Conservation (phyloP, 2,797 vertebrate genomes). For the Antennarius maculatus region DNA sequence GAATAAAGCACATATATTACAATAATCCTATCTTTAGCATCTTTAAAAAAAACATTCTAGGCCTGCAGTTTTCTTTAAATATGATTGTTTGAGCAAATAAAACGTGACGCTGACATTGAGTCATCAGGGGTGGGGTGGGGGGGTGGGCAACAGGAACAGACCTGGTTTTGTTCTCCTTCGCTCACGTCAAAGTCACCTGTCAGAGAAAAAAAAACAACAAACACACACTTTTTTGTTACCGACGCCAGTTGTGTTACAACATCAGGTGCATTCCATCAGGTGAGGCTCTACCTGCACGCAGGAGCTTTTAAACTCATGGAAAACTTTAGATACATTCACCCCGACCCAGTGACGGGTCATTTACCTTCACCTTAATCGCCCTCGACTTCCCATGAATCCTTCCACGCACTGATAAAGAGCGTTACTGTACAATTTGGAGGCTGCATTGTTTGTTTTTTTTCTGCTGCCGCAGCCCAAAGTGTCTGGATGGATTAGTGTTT, state of each 20-base stretch:
- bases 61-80: slow-evolving; percentile 1
- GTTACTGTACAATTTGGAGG: slow-evolving; percentile 38
- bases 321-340: background rate
- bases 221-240: slow-evolving; percentile 4
- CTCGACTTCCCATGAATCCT: slow-evolving; percentile 14
- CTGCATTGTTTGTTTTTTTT: slow-evolving; percentile 48
- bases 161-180: slow-evolving; percentile 78
- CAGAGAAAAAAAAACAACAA: slow-evolving; percentile 31
- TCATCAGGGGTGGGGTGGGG: background rate
- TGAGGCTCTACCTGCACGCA: slow-evolving; percentile 8
- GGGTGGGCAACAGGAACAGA: slow-evolving; percentile 51
- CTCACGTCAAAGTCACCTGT: slow-evolving; percentile 78
- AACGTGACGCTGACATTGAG: background rate
- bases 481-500: slow-evolving; percentile 56
- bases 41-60: slow-evolving; percentile 5
- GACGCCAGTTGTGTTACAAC: slow-evolving; percentile 18
- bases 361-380: background rate
- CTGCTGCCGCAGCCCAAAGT: slow-evolving; percentile 50
- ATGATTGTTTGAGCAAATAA: background rate
- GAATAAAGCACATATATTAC: slow-evolving; percentile 48
- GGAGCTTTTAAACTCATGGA: slow-evolving; percentile 2
- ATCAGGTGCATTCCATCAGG: slow-evolving; percentile 5
- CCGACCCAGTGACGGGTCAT: background rate
- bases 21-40: slow-evolving; percentile 16
- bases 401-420: slow-evolving; percentile 9